A percentile compares a stretch with the other conserved stretches of the same genome.
Evolutionary conservation across 2,113 vertebrate genomes (phyloP).

Genomic region (Capreolus pygargus): DNA sequence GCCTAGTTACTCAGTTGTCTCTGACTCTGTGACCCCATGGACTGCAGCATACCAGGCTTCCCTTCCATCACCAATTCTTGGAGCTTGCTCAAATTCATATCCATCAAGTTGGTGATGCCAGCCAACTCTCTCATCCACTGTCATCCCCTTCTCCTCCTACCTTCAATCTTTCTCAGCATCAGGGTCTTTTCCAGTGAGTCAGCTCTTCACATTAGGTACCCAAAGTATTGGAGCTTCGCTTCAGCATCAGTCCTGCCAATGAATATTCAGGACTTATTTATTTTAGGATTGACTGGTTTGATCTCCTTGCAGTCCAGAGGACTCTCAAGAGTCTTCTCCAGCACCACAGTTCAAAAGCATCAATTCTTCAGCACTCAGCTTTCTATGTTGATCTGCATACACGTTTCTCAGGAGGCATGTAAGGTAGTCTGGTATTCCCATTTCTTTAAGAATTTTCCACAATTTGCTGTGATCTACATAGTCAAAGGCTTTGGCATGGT

Average conservation of each 20-base stretch:
- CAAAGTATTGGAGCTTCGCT: not conserved
- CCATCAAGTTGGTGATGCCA: not conserved
- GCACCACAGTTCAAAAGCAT: not conserved
- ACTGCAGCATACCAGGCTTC: not conserved
- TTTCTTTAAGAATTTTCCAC: not conserved
- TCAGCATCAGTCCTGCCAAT: not conserved
- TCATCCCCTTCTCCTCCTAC: not conserved
- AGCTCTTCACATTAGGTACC: not conserved
- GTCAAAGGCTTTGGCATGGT: not conserved
- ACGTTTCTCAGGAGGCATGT: not conserved
- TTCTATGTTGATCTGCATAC: not conserved
- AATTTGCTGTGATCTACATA: not conserved
- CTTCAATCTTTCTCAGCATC: not conserved
- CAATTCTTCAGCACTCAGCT: not conserved
- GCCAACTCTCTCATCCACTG: not conserved
- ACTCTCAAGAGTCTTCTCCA: not conserved
- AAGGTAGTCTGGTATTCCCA: not conserved
- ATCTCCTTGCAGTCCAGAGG: not conserved
- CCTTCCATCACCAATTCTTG: not conserved
- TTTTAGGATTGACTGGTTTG: not conserved
- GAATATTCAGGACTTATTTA: not conserved
- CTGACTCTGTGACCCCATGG: not conserved
- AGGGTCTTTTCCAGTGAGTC: not conserved
- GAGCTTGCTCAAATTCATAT: not conserved
- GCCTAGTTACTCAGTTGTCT: not conserved